phyloP scores from a whole-genome alignment of 2,888 invertebrate species.

The Microctonus aethiopoides region DNA sequence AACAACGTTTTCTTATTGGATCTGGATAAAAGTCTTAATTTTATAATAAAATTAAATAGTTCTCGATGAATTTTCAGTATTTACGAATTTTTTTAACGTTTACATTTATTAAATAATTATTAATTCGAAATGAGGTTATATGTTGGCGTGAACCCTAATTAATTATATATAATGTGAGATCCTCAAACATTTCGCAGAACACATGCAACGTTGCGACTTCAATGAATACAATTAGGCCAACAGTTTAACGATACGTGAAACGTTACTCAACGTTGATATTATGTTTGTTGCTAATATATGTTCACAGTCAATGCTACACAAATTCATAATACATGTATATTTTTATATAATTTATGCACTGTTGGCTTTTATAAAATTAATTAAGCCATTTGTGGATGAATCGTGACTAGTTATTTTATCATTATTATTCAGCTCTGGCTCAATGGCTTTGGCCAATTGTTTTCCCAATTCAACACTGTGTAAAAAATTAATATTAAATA shows the following conservation, averaged over 20 bases:
- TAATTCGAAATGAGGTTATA: neutral
- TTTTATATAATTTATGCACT: slow-evolving; percentile 54
- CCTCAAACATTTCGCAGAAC: slow-evolving; percentile 13
- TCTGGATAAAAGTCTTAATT: too few species aligned
- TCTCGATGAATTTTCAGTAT: too few species aligned
- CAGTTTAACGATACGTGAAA: slow-evolving; percentile 72
- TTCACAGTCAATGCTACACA: slow-evolving; percentile 97
- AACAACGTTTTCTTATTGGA: too few species aligned
- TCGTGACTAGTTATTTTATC: slow-evolving; percentile 84
- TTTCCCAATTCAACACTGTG: slow-evolving; percentile 95
- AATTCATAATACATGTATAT: slow-evolving; percentile 77
- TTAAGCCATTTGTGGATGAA: slow-evolving; percentile 95
- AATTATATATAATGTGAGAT: neutral
- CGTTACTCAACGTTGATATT: slow-evolving; percentile 86
- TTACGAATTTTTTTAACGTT: too few species aligned
- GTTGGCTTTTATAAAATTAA: slow-evolving; percentile 89
- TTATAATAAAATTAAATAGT: too few species aligned
- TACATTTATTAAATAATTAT: neutral
- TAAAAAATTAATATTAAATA: too few species aligned
- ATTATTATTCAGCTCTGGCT: slow-evolving; percentile 85
- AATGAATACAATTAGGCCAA: slow-evolving; percentile 92
- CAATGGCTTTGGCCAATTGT: slow-evolving; percentile 97
- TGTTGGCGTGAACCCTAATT: neutral
- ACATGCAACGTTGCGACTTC: slow-evolving; percentile 67
- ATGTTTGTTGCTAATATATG: slow-evolving; percentile 95